Conservation (phyloP, 1,140 invertebrate species). For the Melitaea cinxia region DNA sequence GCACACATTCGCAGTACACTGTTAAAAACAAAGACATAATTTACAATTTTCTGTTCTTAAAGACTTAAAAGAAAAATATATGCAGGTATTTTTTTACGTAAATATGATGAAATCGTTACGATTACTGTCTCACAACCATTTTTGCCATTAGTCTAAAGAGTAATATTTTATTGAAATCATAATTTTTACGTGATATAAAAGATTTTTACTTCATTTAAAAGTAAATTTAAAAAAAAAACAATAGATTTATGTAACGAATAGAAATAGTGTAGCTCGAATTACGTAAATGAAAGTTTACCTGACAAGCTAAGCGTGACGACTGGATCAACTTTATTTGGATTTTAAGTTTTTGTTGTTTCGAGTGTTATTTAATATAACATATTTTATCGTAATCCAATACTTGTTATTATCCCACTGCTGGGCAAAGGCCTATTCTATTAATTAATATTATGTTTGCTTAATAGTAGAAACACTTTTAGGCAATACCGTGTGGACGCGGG, state of each 20-base stretch:
- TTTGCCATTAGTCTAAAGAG: no score
- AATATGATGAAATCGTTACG: no score
- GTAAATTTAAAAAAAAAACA: not conserved
- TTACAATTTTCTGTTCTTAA: no score
- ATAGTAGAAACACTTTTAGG: not conserved
- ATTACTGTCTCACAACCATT: no score
- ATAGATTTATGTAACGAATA: conserved; percentile 28
- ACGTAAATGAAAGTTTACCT: conserved; percentile 36
- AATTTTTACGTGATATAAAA: not conserved
- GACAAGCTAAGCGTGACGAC: conserved; percentile 25
- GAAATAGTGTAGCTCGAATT: conserved; percentile 16
- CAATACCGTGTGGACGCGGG: not conserved
- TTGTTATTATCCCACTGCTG: no score
- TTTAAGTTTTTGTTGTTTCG: not conserved
- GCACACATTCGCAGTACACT: no score
- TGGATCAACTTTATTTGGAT: not conserved
- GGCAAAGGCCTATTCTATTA: no score
- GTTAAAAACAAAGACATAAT: no score
- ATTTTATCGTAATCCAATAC: no score
- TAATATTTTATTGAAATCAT: not conserved
- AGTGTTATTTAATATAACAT: not conserved
- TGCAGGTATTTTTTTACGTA: no score
- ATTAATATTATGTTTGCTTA: no score
- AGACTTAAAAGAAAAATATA: no score
- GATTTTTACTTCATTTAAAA: not conserved